A percentile compares a stretch with the other conserved stretches of the same genome.
These are phyloP conservation scores for Candoia aspera DNA, from an alignment of 2,113 vertebrate species.

Conservation along the genomic window DNA sequence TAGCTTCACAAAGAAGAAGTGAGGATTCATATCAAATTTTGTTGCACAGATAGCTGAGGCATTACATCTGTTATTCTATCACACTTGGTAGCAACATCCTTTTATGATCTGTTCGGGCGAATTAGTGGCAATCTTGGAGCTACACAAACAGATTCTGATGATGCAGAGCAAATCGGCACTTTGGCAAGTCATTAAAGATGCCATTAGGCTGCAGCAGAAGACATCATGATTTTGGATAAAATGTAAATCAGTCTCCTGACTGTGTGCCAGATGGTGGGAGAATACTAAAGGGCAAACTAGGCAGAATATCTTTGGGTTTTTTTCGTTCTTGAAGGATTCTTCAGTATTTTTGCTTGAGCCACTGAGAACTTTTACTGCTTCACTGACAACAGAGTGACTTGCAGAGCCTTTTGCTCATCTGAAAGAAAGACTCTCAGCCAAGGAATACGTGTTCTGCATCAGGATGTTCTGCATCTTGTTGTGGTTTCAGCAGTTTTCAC, in stretches of 20 bases:
- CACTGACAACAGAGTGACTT: background rate
- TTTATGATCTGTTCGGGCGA: background rate
- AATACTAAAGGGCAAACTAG: conserved; percentile 39
- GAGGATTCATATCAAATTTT: conserved; percentile 32
- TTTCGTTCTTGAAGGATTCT: conserved; percentile 18
- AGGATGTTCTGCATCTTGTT: background rate
- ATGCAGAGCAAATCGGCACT: conserved; percentile 18
- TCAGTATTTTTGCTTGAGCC: background rate
- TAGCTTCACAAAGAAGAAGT: conserved; percentile 24
- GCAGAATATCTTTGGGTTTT: background rate
- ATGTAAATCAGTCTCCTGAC: conserved; percentile 47
- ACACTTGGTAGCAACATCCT: background rate
- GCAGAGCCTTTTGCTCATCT: background rate
- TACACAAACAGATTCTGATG: conserved; percentile 44
- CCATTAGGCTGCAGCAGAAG: background rate
- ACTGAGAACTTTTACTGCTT: background rate
- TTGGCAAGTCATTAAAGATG: conserved; percentile 11
- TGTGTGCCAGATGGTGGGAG: conserved; percentile 9
- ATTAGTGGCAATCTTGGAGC: conserved; percentile 23
- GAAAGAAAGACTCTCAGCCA: no score
- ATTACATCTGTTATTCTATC: conserved; percentile 14
- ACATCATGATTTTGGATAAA: background rate
- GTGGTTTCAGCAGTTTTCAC: no score
- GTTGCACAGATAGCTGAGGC: conserved; percentile 42
- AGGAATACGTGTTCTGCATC: background rate